Evolutionary conservation across 1,140 invertebrate genomes (phyloP), one percentile per base, ranked within the genome.

Genomic region (Lordiphosa collinella): DNA sequence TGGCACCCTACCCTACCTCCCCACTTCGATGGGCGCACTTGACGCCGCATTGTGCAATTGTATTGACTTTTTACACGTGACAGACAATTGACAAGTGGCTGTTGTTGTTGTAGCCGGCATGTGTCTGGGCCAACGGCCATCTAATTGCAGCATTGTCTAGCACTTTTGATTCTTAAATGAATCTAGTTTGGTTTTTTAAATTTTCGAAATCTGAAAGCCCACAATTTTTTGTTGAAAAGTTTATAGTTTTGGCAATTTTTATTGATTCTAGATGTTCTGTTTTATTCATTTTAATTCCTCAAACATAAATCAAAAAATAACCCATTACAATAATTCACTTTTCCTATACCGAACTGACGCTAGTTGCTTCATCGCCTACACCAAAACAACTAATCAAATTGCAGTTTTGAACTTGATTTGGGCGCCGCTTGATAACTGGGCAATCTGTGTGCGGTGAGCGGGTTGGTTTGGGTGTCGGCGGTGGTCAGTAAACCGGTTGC

Each of bases 61-160:
- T 82, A 82, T 82, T 82, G 76, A 82, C 76, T 82, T 76, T 82
- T 75, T 82, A 84, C 78, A 82, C 78, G 78, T 82, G 78, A 82
- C 78, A 84, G 78, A 49, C 78, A 84, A 65, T 70, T 70, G 56
- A 71, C 67, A 58, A 57, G 49, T 55, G 46, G 69, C 47, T 65
- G 57, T 65, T 56, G 54, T 49, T 63, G 40, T 64, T 48, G 54
- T 55, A 59, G 50, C 49, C 40, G 68, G 62, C 51, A 64, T 64
- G 68, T 79, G 74, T 79, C 64, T 79, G 74, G 47, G 71, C 60
- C 69, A 70, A 52, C 40, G 37, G 43, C 64, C 60, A 62, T 56
- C 62, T 60, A 59, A 56, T 67, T 67, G 64, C 56, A 51, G 37
- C 49, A 52, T 59, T 58, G 47, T 63, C 58, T 59, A 29, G 41